Percentiles rank a stretch among this genome's conserved stretches.
Evolutionary conservation across 2,113 vertebrate genomes (phyloP).

Genomic region (Ammodytes dubius): DNA sequence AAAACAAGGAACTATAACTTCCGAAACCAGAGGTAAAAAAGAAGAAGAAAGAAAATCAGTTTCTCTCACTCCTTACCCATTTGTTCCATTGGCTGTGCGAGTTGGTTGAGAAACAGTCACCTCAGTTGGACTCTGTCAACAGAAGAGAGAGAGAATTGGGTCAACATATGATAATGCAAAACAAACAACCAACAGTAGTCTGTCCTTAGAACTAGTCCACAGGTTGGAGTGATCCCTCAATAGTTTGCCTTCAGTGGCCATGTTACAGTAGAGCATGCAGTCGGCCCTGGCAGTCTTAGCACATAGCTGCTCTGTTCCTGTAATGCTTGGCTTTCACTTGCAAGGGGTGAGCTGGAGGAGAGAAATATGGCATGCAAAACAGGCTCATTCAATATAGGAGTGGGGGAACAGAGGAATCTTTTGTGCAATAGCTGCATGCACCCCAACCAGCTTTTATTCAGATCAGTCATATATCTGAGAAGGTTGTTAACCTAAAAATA

Average conservation of each 20-base stretch:
- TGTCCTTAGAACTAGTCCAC: slow-evolving; percentile 44
- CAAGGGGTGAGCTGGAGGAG: slow-evolving; percentile 67
- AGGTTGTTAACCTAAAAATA: slow-evolving; percentile 62
- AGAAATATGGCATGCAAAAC: slow-evolving; percentile 77
- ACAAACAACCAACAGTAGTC: slow-evolving; percentile 59
- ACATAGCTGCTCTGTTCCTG: slow-evolving; percentile 75
- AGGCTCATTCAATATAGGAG: slow-evolving; percentile 69
- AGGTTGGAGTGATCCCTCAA: slow-evolving; percentile 55
- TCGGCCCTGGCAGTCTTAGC: slow-evolving; percentile 61
- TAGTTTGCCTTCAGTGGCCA: slow-evolving; percentile 55
- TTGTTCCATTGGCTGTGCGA: slow-evolving; percentile 88
- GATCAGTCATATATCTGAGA: slow-evolving; percentile 49
- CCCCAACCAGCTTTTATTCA: slow-evolving; percentile 55
- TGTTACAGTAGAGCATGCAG: slow-evolving; percentile 56
- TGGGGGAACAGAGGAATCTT: slow-evolving; percentile 68
- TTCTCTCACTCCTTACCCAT: slow-evolving; percentile 87
- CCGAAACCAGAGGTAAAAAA: slow-evolving; percentile 43
- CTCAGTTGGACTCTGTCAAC: slow-evolving; percentile 89
- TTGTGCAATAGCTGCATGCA: slow-evolving; percentile 58
- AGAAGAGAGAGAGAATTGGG: slow-evolving; percentile 62
- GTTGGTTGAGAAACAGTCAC: slow-evolving; percentile 91
- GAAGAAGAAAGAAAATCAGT: neutral
- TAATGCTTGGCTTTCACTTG: slow-evolving; percentile 78
- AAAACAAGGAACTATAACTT: slow-evolving; percentile 73
- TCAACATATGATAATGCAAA: slow-evolving; percentile 61